Evolutionary conservation across 2,113 vertebrate species (phyloP), one percentile per base, ranked within the genome.

Genomic region (Pogona vitticeps): DNA sequence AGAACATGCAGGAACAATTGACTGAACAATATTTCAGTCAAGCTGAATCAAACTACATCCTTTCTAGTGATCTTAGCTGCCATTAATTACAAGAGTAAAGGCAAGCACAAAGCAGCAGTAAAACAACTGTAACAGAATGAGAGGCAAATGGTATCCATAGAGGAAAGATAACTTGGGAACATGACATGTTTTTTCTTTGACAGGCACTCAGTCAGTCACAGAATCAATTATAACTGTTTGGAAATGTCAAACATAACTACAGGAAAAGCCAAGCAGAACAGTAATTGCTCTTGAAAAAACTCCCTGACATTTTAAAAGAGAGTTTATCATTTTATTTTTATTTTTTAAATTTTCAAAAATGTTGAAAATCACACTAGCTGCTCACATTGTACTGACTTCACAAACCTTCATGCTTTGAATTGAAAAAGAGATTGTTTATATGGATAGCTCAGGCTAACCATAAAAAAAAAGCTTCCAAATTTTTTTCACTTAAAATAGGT

Each of bases 401-500:
- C 77, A 91, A 86, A 78, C 84, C 76, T 84, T n/a, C 67, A 89
- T 31, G 3, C 65, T 89, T 88, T 88, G 42, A 94, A 78, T 58
- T 75, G 83, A 42, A 78, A 7, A 28, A 31, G 8, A 58, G 88
- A 28, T 56, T 93, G 38, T 93, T 94, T 91, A 87, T 83, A 84
- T 93, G 85, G 87, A 85, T 93, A 71, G 3, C 31, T 88, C 85
- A 77, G 91, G 56, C 33, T 91, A 86, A 93, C 89, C 5, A 91
- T 83, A 89, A 94, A 14, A n/a, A 92, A 93, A 93, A 38, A 4
- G 92, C 81, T 90, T 94, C 65, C 70, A 90, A 90, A 73, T 20
- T 82, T 26, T 89, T 91, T 91, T 42, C 84, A 80, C 77, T 93
- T 90, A 94, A 91, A 91, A 87, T 61, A 77, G n/a, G 58, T 38